Conservation (phyloP, 2,888 invertebrate genomes). For the Antheraea yamamai region DNA sequence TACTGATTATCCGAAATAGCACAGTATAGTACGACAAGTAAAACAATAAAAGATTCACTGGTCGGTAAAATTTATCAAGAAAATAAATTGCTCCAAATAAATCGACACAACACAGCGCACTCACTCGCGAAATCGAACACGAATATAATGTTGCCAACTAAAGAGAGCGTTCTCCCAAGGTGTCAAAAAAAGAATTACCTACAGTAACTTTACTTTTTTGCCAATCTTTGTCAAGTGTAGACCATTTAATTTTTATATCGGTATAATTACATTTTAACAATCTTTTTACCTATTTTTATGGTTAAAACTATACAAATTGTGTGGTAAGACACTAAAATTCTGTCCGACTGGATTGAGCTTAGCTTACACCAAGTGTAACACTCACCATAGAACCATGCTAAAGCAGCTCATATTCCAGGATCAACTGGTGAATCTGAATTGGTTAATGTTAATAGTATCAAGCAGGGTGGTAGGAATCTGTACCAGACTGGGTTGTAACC, state of each 20-base stretch:
- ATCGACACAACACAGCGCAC: slow-evolving; percentile 45
- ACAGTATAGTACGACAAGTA: slow-evolving; percentile 30
- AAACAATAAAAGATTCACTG: slow-evolving; percentile 42
- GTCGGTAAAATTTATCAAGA: slow-evolving; percentile 50
- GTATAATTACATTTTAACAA: background rate
- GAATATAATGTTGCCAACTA: slow-evolving; percentile 38
- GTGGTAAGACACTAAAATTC: no score
- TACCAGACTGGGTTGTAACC: no score
- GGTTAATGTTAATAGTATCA: no score
- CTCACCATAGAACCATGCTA: no score
- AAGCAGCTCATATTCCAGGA: no score
- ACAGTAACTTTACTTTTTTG: background rate
- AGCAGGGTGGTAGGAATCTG: no score
- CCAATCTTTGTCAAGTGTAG: background rate
- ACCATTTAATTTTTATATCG: background rate
- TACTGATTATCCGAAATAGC: slow-evolving; percentile 21
- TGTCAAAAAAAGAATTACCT: background rate
- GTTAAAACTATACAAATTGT: background rate
- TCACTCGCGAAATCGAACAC: slow-evolving; percentile 50
- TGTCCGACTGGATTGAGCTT: no score
- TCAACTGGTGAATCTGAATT: no score
- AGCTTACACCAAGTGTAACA: no score
- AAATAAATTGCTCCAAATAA: slow-evolving; percentile 43
- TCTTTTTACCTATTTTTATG: background rate
- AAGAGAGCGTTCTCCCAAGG: background rate